These are phyloP conservation scores for Polydrusus cervinus DNA, from an alignment of 2,888 invertebrate genomes.

Conservation along the genomic window DNA sequence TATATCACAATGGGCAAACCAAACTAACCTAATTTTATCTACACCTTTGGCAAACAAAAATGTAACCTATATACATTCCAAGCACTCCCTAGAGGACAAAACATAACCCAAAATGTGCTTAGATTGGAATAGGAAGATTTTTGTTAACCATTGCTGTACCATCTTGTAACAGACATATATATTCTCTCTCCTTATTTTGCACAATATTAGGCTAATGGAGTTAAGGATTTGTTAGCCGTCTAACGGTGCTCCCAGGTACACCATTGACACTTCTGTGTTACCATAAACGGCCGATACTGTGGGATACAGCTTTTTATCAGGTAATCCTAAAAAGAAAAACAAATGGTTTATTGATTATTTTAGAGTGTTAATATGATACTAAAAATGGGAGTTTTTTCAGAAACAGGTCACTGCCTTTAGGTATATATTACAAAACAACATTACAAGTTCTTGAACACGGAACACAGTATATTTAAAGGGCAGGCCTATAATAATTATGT, in stretches of 20 bases:
- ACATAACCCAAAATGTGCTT: slow-evolving; percentile 20
- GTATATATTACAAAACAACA: no score
- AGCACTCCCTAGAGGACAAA: slow-evolving; percentile 12
- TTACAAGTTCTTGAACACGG: no score
- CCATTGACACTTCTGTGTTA: slow-evolving; percentile 99
- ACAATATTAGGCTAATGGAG: slow-evolving; percentile 40
- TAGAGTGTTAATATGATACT: no score
- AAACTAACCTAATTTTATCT: slow-evolving; percentile 64
- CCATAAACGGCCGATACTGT: slow-evolving; percentile 99
- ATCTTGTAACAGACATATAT: slow-evolving; percentile 57
- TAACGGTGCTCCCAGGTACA: slow-evolving; percentile 96
- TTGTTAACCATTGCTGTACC: slow-evolving; percentile 50
- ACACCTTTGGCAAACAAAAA: slow-evolving; percentile 36
- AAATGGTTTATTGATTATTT: no score
- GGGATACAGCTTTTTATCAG: slow-evolving; percentile 94
- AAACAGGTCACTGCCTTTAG: no score
- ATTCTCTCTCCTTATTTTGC: slow-evolving; percentile 57
- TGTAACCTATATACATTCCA: slow-evolving; percentile 12
- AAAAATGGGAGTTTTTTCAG: no score
- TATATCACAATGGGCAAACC: slow-evolving; percentile 72
- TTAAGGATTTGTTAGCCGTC: slow-evolving; percentile 84
- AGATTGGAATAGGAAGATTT: slow-evolving; percentile 30
- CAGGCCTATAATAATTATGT: not conserved
- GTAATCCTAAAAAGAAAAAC: slow-evolving; percentile 80
- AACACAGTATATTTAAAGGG: no score